Evolutionary conservation across 2,888 invertebrate species (phyloP), one percentile per base, ranked within the genome.

Genomic region (Sphaeridia pumilis): DNA sequence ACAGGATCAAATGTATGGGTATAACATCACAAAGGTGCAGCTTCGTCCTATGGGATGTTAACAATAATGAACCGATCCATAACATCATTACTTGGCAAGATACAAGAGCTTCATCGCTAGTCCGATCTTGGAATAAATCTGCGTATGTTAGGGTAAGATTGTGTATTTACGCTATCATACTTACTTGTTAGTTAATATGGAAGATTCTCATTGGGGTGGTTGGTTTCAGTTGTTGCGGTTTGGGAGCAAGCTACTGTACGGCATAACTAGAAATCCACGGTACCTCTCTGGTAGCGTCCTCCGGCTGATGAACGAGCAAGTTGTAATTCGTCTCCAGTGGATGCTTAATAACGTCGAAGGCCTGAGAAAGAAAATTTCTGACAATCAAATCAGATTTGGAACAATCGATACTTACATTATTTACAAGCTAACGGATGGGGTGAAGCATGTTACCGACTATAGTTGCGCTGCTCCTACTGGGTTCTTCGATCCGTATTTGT

Each of bases 81-180:
- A 83, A 83, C 64, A 84, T 92, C 63, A 83, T 90, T 62, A 85
- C 87, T 20, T 93, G 93, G 93, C 88, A 89, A 69, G 93, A 93
- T 70, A 68, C 84, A 56, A 75, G 92, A 50, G 84, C 86, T 21
- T 79, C 82, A 65, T 71, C 75, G 36, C 70, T 85, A 52, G 87
- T 87, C 0, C 77, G 80, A 56, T 73, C 78, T 64, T 87, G 86
- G 84, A 88, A 89, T 68, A 71, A 76, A 17, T 85, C 86, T n/a
- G 72, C 80, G 51, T 78, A 77, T 3, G 75, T 85, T 72, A 82
- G 78, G 72, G 78, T 80, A 65, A 65, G 17, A 10, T n/a, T n/a
- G n/a, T n/a, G n/a, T n/a, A n/a, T n/a, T n/a, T n/a, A n/a, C n/a
- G n/a, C n/a, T n/a, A n/a, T n/a, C n/a, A n/a, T n/a, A n/a, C n/a